Percentiles rank a stretch among this genome's conserved stretches.
Evolutionary conservation across 2,888 invertebrate genomes (phyloP).

Genomic region (Sepiola atlantica): DNA sequence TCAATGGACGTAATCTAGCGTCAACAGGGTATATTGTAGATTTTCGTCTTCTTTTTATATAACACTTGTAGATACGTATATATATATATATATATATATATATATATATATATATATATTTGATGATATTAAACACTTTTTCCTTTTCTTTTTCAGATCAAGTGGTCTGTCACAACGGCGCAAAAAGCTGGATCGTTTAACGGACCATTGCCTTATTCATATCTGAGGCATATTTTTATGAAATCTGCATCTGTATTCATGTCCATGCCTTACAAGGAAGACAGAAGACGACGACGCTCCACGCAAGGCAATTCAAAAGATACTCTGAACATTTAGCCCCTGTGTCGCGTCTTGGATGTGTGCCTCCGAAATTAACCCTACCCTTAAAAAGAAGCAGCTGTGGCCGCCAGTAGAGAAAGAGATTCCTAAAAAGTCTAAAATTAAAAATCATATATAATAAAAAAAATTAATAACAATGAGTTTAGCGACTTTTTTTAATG

Average conservation of each 20-base stretch:
- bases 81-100: too few relatives aligned
- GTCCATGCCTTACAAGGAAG: neutral
- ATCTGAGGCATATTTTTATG: neutral
- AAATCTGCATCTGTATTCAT: neutral
- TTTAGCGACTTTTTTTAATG: neutral
- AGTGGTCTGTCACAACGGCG: neutral
- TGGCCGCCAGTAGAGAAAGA: neutral
- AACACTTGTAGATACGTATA: too few relatives aligned
- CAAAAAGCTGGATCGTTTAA: neutral
- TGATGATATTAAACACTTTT: neutral
- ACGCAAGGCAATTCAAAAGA: neutral
- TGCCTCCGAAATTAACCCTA: neutral
- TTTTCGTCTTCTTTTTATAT: too few relatives aligned
- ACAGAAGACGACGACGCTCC: neutral
- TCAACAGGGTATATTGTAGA: too few relatives aligned
- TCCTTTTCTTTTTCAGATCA: neutral
- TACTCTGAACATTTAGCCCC: neutral
- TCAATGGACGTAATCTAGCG: too few relatives aligned
- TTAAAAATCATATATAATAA: neutral
- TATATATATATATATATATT: neutral
- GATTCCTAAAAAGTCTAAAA: neutral
- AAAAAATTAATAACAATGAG: neutral
- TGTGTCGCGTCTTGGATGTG: neutral
- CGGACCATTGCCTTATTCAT: neutral
- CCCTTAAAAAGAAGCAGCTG: neutral